Evolutionary conservation across 2,888 invertebrate species (phyloP), one percentile per base, ranked within the genome.

Genomic region (Lithophane semibrunnea): DNA sequence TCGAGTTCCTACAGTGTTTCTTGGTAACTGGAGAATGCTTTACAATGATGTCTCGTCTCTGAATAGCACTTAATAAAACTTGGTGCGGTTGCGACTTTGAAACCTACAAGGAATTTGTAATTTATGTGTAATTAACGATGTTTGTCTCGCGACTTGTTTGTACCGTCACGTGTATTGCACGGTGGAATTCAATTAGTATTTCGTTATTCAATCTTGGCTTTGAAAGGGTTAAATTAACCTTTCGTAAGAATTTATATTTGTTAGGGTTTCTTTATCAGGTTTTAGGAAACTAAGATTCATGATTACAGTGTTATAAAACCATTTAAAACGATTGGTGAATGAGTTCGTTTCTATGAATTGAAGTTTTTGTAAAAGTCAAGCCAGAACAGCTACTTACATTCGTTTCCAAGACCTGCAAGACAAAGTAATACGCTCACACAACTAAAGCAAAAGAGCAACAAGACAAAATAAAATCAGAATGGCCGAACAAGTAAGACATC

Each of bases 381-480:
- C 21, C 37, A 56, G 7, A 68, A 42, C 18, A 42, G 10, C 18
- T 42, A 18, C 18, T 42, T n/a, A 60, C n/a, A 42, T 58, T 18
- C 7, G 60, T 68, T 56, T 74, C 47, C 47, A 24, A 74, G 18
- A 84, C 86, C 67, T 24, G 80, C 76, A 79, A 37, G 13, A 49
- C 56, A 64, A 60, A 47, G 24, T 52, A 66, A 61, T 65, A 72
- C 12, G 10, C 71, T 79, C 47, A 37, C 60, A 85, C 75, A 80
- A 78, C 84, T 72, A 65, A 73, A 65, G 12, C 61, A 78, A 77
- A 52, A 83, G 75, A 88, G 86, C 86, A 88, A 87, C 88, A 88
- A 85, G 89, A 88, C 88, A 92, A 92, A 86, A 92, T 91, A 88
- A 91, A 91, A 91, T 92, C 88, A 91, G 88, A 92, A 90, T 87